Base-by-base conservation (phyloP, 2,113 vertebrate genomes). In the Hypomesus transpacificus region DNA sequence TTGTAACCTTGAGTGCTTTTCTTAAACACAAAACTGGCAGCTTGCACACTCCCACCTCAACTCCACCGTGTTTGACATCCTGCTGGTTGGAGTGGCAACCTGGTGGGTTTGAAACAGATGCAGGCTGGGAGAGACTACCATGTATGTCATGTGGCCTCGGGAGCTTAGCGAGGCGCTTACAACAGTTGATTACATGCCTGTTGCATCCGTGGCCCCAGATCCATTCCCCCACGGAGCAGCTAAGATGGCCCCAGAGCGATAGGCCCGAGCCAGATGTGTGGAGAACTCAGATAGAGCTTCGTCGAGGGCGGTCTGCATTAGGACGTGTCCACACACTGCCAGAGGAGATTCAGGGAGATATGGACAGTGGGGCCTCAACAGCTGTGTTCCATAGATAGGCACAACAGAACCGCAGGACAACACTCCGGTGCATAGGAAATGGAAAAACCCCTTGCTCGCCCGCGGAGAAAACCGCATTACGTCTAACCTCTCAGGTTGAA, bases 21-120 rank as follows among this genome's bases (percentile, higher is more conserved):
- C 75, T 72, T 66, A 70, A 31, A 78, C 75, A 81, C 81, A 77
- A 73, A 62, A 72, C 72, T 71, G 14, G 54, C 72, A 51, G 59
- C 31, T 73, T 64, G 0, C 39, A 68, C 75, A 53, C 70, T 14
- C 28, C 50, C 39, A 66, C 64, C 80, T 26, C 64, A 34, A 61
- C 54, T 51, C 66, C 68, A 50, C 11, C 6, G 60, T 60, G 14
- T 62, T 7, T 60, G 46, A 28, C 77, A 78, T 82, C 84, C 86
- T 80, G 82, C 88, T 88, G 84, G 20, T 83, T 78, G 78, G 86
- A 87, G 70, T 81, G 80, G 82, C 86, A 77, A 82, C 75, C 78
- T 71, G 79, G 59, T 67, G 74, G 74, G 82, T 69, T 77, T 75
- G 80, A 77, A 85, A 75, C 65, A 79, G 75, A 78, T 61, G 72